These are phyloP conservation scores for Chorisops tibialis DNA, from an alignment of 2,888 invertebrate species.

Conservation along the genomic window DNA sequence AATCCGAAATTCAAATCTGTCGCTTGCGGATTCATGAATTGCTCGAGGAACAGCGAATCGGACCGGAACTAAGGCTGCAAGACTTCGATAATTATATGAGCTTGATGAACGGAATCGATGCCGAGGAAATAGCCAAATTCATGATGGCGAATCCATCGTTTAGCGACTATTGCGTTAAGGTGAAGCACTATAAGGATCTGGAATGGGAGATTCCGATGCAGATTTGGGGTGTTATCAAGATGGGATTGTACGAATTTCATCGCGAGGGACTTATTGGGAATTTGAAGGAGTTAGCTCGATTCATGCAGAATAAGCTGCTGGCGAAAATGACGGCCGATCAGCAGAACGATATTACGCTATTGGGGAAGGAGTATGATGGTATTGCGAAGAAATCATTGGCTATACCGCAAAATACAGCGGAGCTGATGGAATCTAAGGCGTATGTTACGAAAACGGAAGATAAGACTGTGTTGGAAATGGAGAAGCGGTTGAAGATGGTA, in stretches of 20 bases:
- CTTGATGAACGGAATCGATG: slow-evolving; percentile 66
- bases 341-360: slow-evolving; percentile 72
- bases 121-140: slow-evolving; percentile 62
- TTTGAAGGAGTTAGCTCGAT: slow-evolving; percentile 65
- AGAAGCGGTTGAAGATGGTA: slow-evolving; percentile 66
- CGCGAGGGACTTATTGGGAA: slow-evolving; percentile 72
- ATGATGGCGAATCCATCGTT: slow-evolving; percentile 63
- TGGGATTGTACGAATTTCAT: slow-evolving; percentile 84
- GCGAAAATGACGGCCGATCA: slow-evolving; percentile 75
- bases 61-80: slow-evolving; percentile 67
- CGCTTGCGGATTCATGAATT: slow-evolving; percentile 61
- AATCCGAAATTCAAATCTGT: slow-evolving; percentile 63
- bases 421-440: slow-evolving; percentile 76
- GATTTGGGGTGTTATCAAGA: slow-evolving; percentile 61
- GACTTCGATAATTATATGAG: slow-evolving; percentile 79
- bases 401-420: slow-evolving; percentile 78
- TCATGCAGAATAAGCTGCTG: slow-evolving; percentile 67
- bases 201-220: slow-evolving; percentile 60
- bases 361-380: slow-evolving; percentile 78
- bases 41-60: slow-evolving; percentile 68
- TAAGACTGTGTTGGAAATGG: slow-evolving; percentile 67
- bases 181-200: slow-evolving; percentile 62
- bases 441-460: slow-evolving; percentile 75
- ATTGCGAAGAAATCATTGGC: slow-evolving; percentile 77
- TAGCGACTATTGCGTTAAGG: slow-evolving; percentile 60